phyloP scores from a whole-genome alignment of 2,888 invertebrate genomes.

The Leptogaster cylindrica region DNA sequence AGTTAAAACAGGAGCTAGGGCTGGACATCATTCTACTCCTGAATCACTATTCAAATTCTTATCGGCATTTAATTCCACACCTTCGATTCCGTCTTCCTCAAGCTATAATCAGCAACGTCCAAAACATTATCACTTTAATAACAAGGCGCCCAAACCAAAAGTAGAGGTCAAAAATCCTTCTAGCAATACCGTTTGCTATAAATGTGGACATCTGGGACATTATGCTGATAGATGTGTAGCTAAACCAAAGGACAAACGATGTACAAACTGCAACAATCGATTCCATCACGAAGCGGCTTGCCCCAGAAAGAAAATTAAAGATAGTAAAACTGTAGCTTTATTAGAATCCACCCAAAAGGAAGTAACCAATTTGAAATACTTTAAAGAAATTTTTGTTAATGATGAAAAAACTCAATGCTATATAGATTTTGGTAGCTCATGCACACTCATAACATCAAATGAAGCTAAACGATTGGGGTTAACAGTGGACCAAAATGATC shows the following conservation, averaged over 20 bases:
- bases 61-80: no score
- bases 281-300: background rate
- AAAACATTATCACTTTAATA: no score
- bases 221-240: background rate
- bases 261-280: background rate
- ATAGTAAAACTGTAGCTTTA: background rate
- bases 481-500: background rate
- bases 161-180: no score
- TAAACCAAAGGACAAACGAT: background rate
- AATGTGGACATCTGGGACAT: background rate
- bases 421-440: background rate
- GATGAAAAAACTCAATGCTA: background rate
- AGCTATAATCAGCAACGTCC: no score
- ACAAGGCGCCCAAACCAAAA: no score
- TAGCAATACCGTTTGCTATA: background rate
- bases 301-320: background rate
- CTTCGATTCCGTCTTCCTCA: no score
- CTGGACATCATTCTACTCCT: no score
- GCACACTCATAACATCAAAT: background rate
- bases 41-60: no score
- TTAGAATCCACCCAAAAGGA: background rate
- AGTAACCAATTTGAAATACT: background rate
- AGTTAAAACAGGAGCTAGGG: no score
- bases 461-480: background rate
- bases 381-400: background rate